Evolutionary conservation across 2,797 vertebrate genomes (phyloP), one percentile per base, ranked within the genome.

Genomic region (Rhinoraja longicauda): DNA sequence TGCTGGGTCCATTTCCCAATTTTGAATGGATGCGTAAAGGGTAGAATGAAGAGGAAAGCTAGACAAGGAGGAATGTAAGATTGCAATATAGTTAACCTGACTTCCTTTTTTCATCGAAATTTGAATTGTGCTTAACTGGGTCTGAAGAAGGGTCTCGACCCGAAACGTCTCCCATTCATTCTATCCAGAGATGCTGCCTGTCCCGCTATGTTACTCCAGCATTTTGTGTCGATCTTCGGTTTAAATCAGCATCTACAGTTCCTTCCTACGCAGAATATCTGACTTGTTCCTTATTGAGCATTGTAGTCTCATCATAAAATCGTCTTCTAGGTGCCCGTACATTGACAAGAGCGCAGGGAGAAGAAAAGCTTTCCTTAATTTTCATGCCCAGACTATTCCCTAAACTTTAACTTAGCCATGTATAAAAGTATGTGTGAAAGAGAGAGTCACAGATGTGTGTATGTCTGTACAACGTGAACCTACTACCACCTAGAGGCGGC

Each of bases 401-500:
- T 62, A 3, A 15, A 32, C 6, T 19, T 32, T 32, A 29, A 86
- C n/a, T 7, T 15, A 19, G 26, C n/a, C 7, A 4, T 62, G 86
- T n/a, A 64, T 24, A 53, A 7, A 53, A 0, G 19, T 26, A 2
- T 29, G 21, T 29, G 39, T 26, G 79, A 26, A 4, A 1, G 39
- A 24, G 53, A n/a, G 29, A 32, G 12, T 53, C 39, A 8, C 29
- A 82, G 19, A 17, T 12, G n/a, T 62, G 4, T n/a, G 29, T 59
- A 64, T 29, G 19, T 32, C 67, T 88, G 29, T 88, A 67, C n/a
- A 88, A 36, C 21, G 32, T 88, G 59, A n/a, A 64, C 7, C 57
- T 84, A 88, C 59, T 88, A 64, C 84, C 84, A 88, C 57, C 84
- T 88, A 88, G 84, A 88, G 84, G 84, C 10, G n/a, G 82, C 59